A percentile compares a stretch with the other conserved stretches of the same genome.
These are phyloP conservation scores for Halcyon badia DNA, from an alignment of 2,797 vertebrate genomes.

Conservation along the genomic window DNA sequence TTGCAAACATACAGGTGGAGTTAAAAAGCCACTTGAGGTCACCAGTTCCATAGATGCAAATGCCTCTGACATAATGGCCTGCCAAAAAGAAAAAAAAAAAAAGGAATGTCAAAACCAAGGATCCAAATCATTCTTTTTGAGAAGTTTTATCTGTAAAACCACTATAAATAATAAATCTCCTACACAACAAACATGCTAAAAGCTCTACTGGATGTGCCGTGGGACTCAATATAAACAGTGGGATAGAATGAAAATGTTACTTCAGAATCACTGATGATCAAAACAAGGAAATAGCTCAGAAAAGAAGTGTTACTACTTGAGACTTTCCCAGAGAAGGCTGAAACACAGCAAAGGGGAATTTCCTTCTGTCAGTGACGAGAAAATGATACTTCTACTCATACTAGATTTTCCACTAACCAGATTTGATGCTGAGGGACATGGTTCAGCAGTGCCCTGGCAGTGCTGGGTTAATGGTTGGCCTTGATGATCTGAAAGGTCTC, in stretches of 20 bases:
- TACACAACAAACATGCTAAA: background rate
- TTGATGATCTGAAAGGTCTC: background rate
- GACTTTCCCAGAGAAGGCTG: background rate
- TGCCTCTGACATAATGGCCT: constrained; percentile 81
- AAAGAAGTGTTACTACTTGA: background rate
- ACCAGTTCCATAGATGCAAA: constrained; percentile 83
- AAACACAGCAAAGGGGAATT: background rate
- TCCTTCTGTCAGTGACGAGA: background rate
- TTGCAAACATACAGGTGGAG: constrained; percentile 78
- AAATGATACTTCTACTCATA: background rate
- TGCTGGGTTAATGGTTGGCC: background rate
- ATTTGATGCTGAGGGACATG: background rate
- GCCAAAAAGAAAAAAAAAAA: background rate
- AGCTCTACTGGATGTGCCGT: background rate
- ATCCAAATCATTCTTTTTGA: background rate
- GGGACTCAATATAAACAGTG: background rate
- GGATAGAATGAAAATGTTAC: background rate
- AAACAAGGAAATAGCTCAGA: background rate
- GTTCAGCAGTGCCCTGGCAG: background rate
- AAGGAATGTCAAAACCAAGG: background rate
- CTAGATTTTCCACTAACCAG: background rate
- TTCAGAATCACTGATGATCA: background rate
- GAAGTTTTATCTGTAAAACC: background rate
- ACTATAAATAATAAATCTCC: background rate
- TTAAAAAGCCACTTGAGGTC: constrained; percentile 81